phyloP scores from a whole-genome alignment of 2,888 invertebrate species.

The Melieria omissa region DNA sequence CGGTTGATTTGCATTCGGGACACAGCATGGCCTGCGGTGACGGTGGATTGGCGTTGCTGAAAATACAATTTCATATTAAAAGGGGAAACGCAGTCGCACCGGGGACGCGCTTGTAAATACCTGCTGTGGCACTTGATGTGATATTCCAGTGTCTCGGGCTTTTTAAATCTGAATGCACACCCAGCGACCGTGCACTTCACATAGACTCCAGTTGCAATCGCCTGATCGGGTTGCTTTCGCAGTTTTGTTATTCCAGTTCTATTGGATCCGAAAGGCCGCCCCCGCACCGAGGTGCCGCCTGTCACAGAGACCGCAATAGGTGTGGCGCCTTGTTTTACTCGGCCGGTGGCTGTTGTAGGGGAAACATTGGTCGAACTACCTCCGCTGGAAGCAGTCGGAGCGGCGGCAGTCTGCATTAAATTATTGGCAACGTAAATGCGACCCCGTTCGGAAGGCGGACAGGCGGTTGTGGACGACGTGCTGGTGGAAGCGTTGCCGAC shows the following conservation, averaged over 20 bases:
- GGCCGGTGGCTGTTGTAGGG: no score
- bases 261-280: slow-evolving; percentile 63
- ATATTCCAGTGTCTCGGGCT: slow-evolving; percentile 57
- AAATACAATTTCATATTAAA: slow-evolving; percentile 19
- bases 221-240: slow-evolving; percentile 47
- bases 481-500: no score
- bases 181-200: slow-evolving; percentile 60
- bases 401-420: slow-evolving; percentile 50
- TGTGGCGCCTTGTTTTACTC: not conserved
- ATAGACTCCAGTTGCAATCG: slow-evolving; percentile 47
- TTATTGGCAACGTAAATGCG: slow-evolving; percentile 65
- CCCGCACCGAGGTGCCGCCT: slow-evolving; percentile 60
- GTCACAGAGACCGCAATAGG: slow-evolving; percentile 42
- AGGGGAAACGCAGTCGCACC: not conserved
- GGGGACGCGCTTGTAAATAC: slow-evolving; percentile 37
- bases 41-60: slow-evolving; percentile 38
- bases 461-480: slow-evolving; percentile 30
- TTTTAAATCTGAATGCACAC: slow-evolving; percentile 64
- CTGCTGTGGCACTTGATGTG: slow-evolving; percentile 62
- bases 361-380: no score
- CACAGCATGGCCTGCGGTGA: slow-evolving; percentile 67
- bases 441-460: slow-evolving; percentile 53
- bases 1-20: slow-evolving; percentile 72
- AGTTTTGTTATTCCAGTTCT: slow-evolving; percentile 57
- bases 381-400: slow-evolving; percentile 31